Base-by-base conservation (phyloP, 2,888 invertebrate species). In the Acronicta leporina region DNA sequence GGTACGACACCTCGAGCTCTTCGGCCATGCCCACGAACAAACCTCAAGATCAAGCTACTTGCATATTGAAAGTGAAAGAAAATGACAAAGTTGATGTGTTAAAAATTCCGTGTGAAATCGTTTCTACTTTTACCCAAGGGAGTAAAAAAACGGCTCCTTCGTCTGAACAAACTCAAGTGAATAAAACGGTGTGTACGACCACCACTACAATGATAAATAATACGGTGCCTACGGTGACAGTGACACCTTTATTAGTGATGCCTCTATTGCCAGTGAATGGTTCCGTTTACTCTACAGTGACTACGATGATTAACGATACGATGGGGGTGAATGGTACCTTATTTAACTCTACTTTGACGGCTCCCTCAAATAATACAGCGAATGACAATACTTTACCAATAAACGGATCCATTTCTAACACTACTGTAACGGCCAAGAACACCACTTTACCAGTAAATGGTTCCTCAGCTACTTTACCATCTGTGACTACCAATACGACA, bases 31-130 rank as follows among this genome's bases (percentile, higher is more conserved):
- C 60, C 10, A 44, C 45, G 25, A 73, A 77, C 20, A 74, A 50
- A 45, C 85, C 86, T 13, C 79, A 70, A 50, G 85, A 88, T 20
- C 77, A 82, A 59, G 94, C 94, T 13, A 77, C 68, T 4, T 94
- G 94, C 54, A 73, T 80, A 11, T 81, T 94, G 40, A 90, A 84
- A 75, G 82, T 94, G 10, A 88, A 82, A 58, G 91, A 93, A 71
- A 84, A 88, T 33, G 83, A 81, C 8, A 84, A 81, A 41, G 53
- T 80, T 14, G 84, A 92, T 69, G 68, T 76, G 15, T 68, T 94
- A 13, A 92, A 86, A 75, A 87, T 94, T 72, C 94, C 94, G 1
- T 94, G 94, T 73, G 94, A 91, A 82, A 93, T 93, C 9, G 93
- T 94, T 9, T 92, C 94, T 1, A 94, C 94, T 1, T 94, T 94